phyloP scores from a whole-genome alignment of 30 jellyfish, hydroid and myxozoan genomes.

The Aurelia coerulea region DNA sequence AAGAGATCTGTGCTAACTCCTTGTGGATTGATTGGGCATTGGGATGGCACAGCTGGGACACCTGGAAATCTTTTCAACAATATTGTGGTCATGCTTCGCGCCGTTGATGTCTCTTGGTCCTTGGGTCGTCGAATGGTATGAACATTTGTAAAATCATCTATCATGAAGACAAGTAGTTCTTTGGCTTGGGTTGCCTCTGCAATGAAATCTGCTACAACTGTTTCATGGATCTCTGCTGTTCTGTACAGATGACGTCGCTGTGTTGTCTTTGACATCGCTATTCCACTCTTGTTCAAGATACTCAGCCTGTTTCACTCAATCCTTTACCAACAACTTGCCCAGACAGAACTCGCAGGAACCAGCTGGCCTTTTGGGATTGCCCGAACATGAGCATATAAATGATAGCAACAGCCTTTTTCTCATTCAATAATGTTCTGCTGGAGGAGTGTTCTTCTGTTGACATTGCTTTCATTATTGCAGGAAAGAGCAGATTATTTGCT shows the following conservation, averaged over 20 bases:
- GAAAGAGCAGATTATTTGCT: conserved; percentile 1
- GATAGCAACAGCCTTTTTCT: neutral
- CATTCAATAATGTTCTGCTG: neutral
- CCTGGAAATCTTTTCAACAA: conserved; percentile 19
- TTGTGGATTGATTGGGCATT: conserved; percentile 6
- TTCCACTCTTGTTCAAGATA: conserved; percentile 21
- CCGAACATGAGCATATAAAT: neutral
- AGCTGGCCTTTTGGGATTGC: neutral
- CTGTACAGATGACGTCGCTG: conserved; percentile 21
- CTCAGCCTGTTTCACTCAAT: conserved; percentile 14
- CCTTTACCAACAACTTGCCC: conserved; percentile 18
- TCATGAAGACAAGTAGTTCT: neutral
- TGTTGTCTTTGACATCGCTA: conserved; percentile 4
- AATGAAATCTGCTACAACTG: neutral
- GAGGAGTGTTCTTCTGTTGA: neutral
- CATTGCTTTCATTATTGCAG: neutral
- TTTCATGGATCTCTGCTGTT: conserved; percentile 8
- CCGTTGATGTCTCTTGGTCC: conserved; percentile 14
- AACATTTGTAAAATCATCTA: conserved; percentile 14
- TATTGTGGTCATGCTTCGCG: conserved; percentile 24
- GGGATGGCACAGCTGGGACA: conserved; percentile 19
- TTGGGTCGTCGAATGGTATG: conserved; percentile 28
- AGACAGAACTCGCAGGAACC: conserved; percentile 1
- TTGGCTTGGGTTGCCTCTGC: conserved; percentile 11
- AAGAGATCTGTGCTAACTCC: conserved; percentile 10